A percentile compares a stretch with the other conserved stretches of the same genome.
These are phyloP conservation scores for Metopolophium dirhodum DNA, from an alignment of 1,140 invertebrate genomes.

Conservation along the genomic window DNA sequence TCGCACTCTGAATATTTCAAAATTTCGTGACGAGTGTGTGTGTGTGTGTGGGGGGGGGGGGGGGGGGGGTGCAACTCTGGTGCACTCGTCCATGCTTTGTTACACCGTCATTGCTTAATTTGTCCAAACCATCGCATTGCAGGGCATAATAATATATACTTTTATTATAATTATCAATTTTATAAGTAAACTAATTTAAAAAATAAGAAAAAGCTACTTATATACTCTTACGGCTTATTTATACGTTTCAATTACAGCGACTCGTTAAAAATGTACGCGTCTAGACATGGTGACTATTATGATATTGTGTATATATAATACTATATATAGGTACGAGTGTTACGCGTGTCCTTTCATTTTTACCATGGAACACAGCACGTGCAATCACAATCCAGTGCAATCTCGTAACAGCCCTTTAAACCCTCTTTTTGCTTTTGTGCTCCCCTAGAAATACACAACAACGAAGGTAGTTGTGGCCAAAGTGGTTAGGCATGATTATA, in stretches of 20 bases:
- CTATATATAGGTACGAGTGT: neutral
- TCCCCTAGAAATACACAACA: neutral
- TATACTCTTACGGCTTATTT: neutral
- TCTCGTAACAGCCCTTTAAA: neutral
- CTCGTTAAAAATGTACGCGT: neutral
- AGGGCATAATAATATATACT: neutral
- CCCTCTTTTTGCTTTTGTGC: constrained; percentile 11
- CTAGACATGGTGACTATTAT: neutral
- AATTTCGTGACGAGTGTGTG: neutral
- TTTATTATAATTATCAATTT: neutral
- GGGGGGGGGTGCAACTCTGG: too few species aligned
- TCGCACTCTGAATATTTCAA: neutral
- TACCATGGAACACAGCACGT: neutral
- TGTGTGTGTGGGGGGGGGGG: too few species aligned
- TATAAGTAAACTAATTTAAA: neutral
- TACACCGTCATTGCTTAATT: neutral
- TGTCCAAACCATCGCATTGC: neutral
- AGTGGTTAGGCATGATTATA: constrained; percentile 11
- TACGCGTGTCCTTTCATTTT: neutral
- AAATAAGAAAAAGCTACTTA: neutral
- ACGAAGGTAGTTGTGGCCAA: neutral
- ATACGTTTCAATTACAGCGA: neutral
- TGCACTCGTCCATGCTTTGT: neutral
- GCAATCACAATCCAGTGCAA: neutral
- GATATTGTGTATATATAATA: neutral